phyloP scores from a whole-genome alignment of 2,888 invertebrate genomes.

The Scelioninae gen. 2 region DNA sequence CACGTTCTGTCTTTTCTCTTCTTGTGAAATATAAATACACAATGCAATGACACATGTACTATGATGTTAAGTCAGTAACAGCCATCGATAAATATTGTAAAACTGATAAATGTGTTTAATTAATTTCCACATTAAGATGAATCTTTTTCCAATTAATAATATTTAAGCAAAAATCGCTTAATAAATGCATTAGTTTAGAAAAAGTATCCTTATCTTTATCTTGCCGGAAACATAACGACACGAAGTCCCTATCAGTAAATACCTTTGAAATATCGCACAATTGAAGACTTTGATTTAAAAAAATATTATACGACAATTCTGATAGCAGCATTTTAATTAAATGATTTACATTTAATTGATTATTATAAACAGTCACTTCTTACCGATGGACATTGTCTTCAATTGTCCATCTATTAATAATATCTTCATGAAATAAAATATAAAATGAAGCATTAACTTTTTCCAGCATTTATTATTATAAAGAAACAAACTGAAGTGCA shows the following conservation, averaged over 20 bases:
- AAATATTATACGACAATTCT: neutral
- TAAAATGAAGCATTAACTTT: constrained; percentile 19
- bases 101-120: constrained; percentile 34
- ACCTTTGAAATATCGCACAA: neutral
- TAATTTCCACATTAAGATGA: constrained; percentile 32
- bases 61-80: constrained; percentile 28
- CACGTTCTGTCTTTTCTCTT: constrained; percentile 36
- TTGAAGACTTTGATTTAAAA: constrained; percentile 6
- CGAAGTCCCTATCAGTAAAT: constrained; percentile 7
- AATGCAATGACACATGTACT: constrained; percentile 32
- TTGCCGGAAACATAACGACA: constrained; percentile 4
- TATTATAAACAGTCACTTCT: no score
- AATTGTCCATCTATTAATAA: no score
- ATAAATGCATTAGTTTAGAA: constrained; percentile 37
- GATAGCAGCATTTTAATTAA: no score
- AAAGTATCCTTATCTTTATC: constrained; percentile 14
- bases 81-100: constrained; percentile 45
- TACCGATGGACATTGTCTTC: no score
- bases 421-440: constrained; percentile 10
- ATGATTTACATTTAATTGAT: no score
- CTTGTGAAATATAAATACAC: constrained; percentile 22
- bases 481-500: constrained; percentile 9
- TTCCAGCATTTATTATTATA: constrained; percentile 9
- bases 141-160: constrained; percentile 14
- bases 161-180: constrained; percentile 21